Evolutionary conservation across 2,888 invertebrate genomes (phyloP).

Genomic region (Formica aserva): DNA sequence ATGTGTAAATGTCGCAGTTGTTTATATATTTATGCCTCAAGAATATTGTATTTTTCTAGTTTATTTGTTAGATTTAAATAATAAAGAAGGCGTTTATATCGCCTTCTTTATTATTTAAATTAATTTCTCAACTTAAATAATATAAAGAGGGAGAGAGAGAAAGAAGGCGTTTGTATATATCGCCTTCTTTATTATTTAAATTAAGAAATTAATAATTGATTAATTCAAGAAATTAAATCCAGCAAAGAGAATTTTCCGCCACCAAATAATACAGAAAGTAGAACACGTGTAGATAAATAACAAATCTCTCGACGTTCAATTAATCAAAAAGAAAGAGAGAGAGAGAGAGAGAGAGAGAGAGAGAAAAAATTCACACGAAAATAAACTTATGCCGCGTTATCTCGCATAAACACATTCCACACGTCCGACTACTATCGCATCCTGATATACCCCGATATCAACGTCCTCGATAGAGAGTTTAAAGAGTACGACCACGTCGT

Average conservation of each 20-base stretch:
- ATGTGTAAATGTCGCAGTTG: too few species aligned
- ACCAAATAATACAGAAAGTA: too few species aligned
- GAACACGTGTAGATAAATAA: too few species aligned
- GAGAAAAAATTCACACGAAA: neutral
- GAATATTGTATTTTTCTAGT: neutral
- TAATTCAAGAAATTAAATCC: neutral
- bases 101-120: too few species aligned
- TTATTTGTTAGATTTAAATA: too few species aligned
- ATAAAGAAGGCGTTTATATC: too few species aligned
- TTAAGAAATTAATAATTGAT: neutral
- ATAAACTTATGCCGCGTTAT: constrained; percentile 23
- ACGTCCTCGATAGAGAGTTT: constrained; percentile 64
- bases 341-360: neutral
- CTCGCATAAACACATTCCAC: constrained; percentile 39
- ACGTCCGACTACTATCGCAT: constrained; percentile 39
- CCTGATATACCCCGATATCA: constrained; percentile 54
- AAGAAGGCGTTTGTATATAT: too few species aligned
- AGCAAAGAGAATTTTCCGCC: neutral
- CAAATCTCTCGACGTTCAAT: constrained; percentile 3
- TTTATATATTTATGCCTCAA: neutral
- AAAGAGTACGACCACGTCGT: constrained; percentile 54
- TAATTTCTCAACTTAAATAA: too few species aligned
- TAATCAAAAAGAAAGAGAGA: neutral
- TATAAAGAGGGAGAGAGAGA: too few species aligned
- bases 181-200: too few species aligned